Evolutionary conservation across 1,140 invertebrate species (phyloP).

Genomic region (Orius laevigatus): DNA sequence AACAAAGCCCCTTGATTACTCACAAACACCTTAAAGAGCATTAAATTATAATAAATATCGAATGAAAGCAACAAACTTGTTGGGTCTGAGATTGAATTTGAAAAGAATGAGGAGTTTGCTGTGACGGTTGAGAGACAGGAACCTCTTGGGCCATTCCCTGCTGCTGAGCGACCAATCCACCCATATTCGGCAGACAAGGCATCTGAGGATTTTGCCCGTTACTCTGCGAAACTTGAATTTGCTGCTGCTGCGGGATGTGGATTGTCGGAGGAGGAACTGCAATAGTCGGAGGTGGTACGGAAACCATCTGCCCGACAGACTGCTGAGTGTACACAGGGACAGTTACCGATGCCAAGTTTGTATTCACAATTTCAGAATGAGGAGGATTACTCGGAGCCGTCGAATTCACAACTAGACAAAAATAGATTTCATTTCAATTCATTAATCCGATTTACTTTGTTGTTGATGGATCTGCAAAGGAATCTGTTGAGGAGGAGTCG

Average conservation of each 20-base stretch:
- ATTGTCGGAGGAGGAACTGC: constrained; percentile 15
- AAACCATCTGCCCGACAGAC: constrained; percentile 15
- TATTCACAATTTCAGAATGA: too few relatives aligned
- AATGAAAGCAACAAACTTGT: constrained; percentile 26
- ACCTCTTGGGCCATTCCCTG: constrained; percentile 31
- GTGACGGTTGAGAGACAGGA: constrained; percentile 27
- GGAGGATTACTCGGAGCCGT: too few relatives aligned
- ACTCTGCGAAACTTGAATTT: constrained; percentile 4
- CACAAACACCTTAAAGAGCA: constrained; percentile 5
- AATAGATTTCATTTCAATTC: background rate
- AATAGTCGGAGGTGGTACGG: constrained; percentile 15
- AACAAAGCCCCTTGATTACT: constrained; percentile 26
- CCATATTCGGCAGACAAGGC: constrained; percentile 11
- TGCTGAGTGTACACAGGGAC: constrained; percentile 5
- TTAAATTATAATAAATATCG: constrained; percentile 20
- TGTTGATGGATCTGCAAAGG: background rate
- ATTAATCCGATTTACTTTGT: too few relatives aligned
- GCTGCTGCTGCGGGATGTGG: constrained; percentile 4
- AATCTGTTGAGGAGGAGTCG: constrained; percentile 7
- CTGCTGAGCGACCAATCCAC: constrained; percentile 22
- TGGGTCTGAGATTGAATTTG: constrained; percentile 15
- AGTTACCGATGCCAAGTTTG: background rate
- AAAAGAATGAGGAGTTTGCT: background rate
- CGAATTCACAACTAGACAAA: background rate
- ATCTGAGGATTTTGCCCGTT: constrained; percentile 20